These are phyloP conservation scores for Lampropteryx suffumata DNA, from an alignment of 2,888 invertebrate genomes.

Conservation along the genomic window DNA sequence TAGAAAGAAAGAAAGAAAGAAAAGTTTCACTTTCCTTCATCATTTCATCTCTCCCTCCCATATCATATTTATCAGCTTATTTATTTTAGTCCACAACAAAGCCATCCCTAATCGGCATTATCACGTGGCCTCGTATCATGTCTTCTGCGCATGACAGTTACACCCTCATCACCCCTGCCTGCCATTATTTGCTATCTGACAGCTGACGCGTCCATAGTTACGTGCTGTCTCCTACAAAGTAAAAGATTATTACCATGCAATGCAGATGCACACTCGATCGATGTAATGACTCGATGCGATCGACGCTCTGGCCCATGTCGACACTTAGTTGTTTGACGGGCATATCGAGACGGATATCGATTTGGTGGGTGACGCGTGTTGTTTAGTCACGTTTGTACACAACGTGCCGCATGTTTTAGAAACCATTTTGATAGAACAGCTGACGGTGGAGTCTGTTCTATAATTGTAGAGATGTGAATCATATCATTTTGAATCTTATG, in stretches of 20 bases:
- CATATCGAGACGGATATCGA: slow-evolving; percentile 15
- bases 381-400: slow-evolving; percentile 38
- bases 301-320: no score
- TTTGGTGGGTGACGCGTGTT: slow-evolving; percentile 19
- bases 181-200: slow-evolving; percentile 32
- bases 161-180: slow-evolving; percentile 20
- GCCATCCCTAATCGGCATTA: slow-evolving; percentile 17
- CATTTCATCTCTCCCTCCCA: no score
- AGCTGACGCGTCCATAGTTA: slow-evolving; percentile 41
- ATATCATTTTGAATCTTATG: no score
- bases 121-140: slow-evolving; percentile 51
- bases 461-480: no score
- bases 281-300: neutral
- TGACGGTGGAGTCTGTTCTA: neutral
- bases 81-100: neutral
- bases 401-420: slow-evolving; percentile 39
- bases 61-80: no score
- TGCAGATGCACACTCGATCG: neutral
- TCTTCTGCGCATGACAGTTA: slow-evolving; percentile 61
- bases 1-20: no score
- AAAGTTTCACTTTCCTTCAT: no score
- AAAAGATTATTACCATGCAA: no score
- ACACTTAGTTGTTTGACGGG: no score
- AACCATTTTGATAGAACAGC: slow-evolving; percentile 1
- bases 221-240: neutral